Evolutionary conservation across 2,888 invertebrate genomes (phyloP).

Genomic region (Torymus tubicola): DNA sequence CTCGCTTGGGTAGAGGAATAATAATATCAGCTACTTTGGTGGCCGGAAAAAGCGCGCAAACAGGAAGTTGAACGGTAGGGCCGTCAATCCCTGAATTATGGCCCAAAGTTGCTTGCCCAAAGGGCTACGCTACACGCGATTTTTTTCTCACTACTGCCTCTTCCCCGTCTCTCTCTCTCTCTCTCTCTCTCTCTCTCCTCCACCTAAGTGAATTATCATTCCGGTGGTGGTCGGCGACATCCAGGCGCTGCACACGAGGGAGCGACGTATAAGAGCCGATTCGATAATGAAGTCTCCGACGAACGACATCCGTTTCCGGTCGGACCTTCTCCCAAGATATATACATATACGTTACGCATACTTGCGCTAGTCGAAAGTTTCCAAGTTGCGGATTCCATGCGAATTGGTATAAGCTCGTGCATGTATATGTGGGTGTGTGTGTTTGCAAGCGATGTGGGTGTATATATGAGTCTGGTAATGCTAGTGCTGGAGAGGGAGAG

Average conservation of each 20-base stretch:
- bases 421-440: too few relatives aligned
- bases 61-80: slow-evolving; percentile 11
- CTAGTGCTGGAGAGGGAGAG: too few relatives aligned
- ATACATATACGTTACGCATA: slow-evolving; percentile 4
- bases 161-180: too few relatives aligned
- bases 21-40: too few relatives aligned
- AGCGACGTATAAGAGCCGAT: background rate
- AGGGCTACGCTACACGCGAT: slow-evolving; percentile 17
- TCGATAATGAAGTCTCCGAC: slow-evolving; percentile 36
- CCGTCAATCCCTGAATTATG: slow-evolving; percentile 26
- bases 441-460: too few relatives aligned
- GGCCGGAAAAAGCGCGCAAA: slow-evolving; percentile 5
- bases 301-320: slow-evolving; percentile 35
- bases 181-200: background rate
- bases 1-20: background rate
- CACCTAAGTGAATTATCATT: slow-evolving; percentile 43
- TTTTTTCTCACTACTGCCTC: too few relatives aligned
- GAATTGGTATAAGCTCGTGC: background rate
- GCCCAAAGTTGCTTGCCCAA: slow-evolving; percentile 45
- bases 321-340: slow-evolving; percentile 26
- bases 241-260: background rate
- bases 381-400: slow-evolving; percentile 2
- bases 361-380: slow-evolving; percentile 26
- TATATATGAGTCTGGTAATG: too few relatives aligned
- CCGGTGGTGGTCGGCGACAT: background rate